Evolutionary conservation across 2,888 invertebrate genomes (phyloP).

Genomic region (Pantelozetes paolii): DNA sequence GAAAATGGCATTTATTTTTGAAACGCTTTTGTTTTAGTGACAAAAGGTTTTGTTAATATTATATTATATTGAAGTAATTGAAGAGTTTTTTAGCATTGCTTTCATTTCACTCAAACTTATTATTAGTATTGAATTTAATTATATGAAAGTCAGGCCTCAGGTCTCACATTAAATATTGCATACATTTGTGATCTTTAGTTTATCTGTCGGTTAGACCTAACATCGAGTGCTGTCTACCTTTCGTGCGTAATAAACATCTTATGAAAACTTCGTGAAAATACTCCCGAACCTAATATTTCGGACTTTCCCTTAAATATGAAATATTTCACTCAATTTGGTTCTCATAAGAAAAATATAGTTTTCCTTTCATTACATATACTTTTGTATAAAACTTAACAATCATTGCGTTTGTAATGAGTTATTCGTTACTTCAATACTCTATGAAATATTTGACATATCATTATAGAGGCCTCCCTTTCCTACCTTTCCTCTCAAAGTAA

Average conservation of each 20-base stretch:
- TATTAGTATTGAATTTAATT: too few relatives aligned
- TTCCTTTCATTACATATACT: slow-evolving; percentile 4
- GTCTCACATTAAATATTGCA: too few relatives aligned
- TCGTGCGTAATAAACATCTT: slow-evolving; percentile 22
- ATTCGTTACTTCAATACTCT: slow-evolving; percentile 2
- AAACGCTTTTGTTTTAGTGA: too few relatives aligned
- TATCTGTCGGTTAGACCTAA: neutral
- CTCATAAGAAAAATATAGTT: slow-evolving; percentile 11
- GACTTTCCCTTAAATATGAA: neutral
- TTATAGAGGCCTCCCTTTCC: slow-evolving; percentile 3
- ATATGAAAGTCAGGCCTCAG: too few relatives aligned
- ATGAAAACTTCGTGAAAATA: slow-evolving; percentile 9
- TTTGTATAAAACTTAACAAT: neutral
- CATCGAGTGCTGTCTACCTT: neutral
- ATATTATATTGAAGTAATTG: too few relatives aligned
- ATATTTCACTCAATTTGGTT: slow-evolving; percentile 16
- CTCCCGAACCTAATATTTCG: neutral
- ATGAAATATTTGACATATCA: slow-evolving; percentile 5
- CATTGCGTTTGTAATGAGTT: slow-evolving; percentile 14
- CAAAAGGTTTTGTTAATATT: too few relatives aligned
- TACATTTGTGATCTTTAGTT: neutral
- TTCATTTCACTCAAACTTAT: too few relatives aligned
- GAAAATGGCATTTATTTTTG: too few relatives aligned
- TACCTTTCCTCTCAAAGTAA: neutral
- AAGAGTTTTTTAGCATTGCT: too few relatives aligned